A percentile compares a stretch with the other conserved stretches of the same genome.
Conservation (phyloP, 2,113 vertebrate species). For the Elephantulus edwardii region DNA sequence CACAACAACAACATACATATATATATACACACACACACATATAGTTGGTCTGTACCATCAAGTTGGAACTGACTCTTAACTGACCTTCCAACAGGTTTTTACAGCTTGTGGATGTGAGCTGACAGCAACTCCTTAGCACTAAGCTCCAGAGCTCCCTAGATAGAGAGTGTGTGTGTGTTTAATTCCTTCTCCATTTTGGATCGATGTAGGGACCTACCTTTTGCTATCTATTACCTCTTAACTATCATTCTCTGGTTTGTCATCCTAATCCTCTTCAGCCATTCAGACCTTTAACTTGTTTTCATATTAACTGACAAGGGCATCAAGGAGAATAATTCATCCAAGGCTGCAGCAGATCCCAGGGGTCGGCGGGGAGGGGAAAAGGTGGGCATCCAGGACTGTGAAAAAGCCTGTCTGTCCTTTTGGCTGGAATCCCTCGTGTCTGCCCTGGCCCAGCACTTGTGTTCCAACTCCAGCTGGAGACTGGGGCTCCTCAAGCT, state of each 20-base stretch:
- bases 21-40: no score
- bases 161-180: no score
- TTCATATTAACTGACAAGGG: slow-evolving; percentile 35
- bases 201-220: not conserved
- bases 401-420: slow-evolving; percentile 19
- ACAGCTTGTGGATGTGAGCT: no score
- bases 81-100: no score
- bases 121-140: no score
- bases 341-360: not conserved
- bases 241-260: not conserved
- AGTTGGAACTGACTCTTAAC: no score
- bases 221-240: not conserved
- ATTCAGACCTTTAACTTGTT: slow-evolving; percentile 28
- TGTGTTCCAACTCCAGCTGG: not conserved
- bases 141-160: no score
- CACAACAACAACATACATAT: no score
- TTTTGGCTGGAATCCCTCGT: not conserved
- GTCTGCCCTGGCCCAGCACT: not conserved
- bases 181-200: not conserved
- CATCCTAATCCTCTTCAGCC: not conserved
- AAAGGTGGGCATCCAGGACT: not conserved
- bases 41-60: no score
- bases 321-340: slow-evolving; percentile 14
- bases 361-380: no score
- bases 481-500: not conserved